These are phyloP conservation scores for Columba guinea DNA, from an alignment of 2,797 vertebrate species.

Conservation along the genomic window DNA sequence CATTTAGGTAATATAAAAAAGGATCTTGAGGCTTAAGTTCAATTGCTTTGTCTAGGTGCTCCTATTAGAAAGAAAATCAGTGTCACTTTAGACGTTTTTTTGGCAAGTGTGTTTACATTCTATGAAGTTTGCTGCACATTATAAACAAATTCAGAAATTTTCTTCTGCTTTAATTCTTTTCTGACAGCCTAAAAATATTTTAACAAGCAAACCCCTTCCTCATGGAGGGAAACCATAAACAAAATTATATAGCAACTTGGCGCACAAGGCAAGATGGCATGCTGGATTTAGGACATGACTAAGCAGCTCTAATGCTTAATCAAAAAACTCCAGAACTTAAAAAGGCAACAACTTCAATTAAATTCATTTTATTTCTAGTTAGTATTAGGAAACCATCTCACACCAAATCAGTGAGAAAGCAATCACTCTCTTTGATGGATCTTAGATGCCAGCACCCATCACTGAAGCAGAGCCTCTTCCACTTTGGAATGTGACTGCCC, in stretches of 20 bases:
- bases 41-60: conserved; percentile 96
- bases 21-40: conserved; percentile 93
- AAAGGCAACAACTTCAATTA: background rate
- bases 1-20: conserved; percentile 91
- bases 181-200: background rate
- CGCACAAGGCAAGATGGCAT: background rate
- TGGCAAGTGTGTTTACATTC: background rate
- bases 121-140: background rate
- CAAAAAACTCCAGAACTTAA: background rate
- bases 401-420: background rate
- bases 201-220: background rate
- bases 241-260: background rate
- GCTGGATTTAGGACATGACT: background rate
- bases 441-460: background rate
- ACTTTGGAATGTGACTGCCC: background rate
- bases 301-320: background rate
- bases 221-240: background rate
- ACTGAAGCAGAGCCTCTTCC: background rate
- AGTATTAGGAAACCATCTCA: background rate
- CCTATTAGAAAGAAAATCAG: conserved; percentile 78
- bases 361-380: background rate
- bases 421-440: background rate
- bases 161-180: background rate
- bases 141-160: background rate
- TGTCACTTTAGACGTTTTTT: background rate